Percentiles rank a stretch among this genome's conserved stretches.
Conservation (phyloP, 1,140 invertebrate species). For the Cherax quadricarinatus region DNA sequence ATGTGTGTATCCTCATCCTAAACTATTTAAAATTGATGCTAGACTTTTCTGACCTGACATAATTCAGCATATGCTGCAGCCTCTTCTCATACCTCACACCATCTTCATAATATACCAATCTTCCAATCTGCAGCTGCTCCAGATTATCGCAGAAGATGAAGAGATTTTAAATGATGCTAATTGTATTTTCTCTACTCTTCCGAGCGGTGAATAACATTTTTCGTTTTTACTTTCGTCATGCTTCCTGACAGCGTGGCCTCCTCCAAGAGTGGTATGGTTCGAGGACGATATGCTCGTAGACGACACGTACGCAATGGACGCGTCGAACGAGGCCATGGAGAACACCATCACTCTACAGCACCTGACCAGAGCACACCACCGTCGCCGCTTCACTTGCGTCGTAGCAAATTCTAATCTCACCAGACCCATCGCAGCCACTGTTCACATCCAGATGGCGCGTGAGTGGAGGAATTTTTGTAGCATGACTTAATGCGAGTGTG, state of each 20-base stretch:
- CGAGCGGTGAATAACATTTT: neutral
- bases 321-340: conserved; percentile 42
- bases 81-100: too few relatives aligned
- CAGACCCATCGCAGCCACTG: conserved; percentile 27
- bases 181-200: neutral
- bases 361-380: conserved; percentile 35
- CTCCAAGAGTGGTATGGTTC: conserved; percentile 54
- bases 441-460: conserved; percentile 39
- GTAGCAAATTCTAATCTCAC: conserved; percentile 57
- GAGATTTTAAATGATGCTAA: neutral
- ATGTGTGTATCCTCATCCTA: too few relatives aligned
- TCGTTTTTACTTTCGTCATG: neutral
- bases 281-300: conserved; percentile 42
- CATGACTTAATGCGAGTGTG: too few relatives aligned
- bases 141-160: too few relatives aligned
- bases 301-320: conserved; percentile 26
- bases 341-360: conserved; percentile 29
- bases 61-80: too few relatives aligned
- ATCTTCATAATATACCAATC: too few relatives aligned
- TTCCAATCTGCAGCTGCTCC: too few relatives aligned
- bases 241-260: conserved; percentile 45
- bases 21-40: too few relatives aligned
- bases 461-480: neutral
- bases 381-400: conserved; percentile 34
- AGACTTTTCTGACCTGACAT: too few relatives aligned